phyloP scores from a whole-genome alignment of 2,888 invertebrate genomes.

The Gymnoscelis rufifasciata region DNA sequence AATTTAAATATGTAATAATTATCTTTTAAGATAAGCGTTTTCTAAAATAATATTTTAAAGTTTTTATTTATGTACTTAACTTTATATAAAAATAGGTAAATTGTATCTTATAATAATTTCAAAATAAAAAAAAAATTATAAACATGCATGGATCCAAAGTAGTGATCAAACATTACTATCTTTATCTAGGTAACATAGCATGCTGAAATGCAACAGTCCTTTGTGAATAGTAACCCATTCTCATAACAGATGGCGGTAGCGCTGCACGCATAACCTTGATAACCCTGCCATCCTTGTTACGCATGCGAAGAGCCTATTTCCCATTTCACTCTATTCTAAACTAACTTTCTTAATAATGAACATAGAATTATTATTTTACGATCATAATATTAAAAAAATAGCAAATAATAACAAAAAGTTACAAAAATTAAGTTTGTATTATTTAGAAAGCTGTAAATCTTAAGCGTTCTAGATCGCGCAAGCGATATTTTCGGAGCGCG shows the following conservation, averaged over 20 bases:
- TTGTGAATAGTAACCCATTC: background rate
- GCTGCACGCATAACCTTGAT: background rate
- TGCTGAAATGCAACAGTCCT: background rate
- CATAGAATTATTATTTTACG: background rate
- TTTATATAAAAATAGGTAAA: no score
- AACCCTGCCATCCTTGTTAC: conserved; percentile 7
- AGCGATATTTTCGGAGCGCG: background rate
- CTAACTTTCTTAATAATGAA: background rate
- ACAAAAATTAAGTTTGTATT: background rate
- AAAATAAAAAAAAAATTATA: no score
- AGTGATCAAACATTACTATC: no score
- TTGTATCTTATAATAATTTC: no score
- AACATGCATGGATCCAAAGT: no score
- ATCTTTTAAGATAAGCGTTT: background rate
- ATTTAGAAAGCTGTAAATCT: background rate
- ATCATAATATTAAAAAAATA: background rate
- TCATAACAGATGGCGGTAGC: conserved; percentile 10
- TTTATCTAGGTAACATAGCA: no score
- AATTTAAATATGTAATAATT: no score
- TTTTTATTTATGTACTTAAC: no score
- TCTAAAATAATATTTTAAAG: background rate
- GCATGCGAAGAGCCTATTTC: background rate
- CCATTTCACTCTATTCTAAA: conserved; percentile 3
- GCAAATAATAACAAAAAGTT: background rate
- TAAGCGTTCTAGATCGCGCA: conserved; percentile 16